Evolutionary conservation across 1,140 invertebrate genomes (phyloP).

Genomic region (Protaetia brevitarsis): DNA sequence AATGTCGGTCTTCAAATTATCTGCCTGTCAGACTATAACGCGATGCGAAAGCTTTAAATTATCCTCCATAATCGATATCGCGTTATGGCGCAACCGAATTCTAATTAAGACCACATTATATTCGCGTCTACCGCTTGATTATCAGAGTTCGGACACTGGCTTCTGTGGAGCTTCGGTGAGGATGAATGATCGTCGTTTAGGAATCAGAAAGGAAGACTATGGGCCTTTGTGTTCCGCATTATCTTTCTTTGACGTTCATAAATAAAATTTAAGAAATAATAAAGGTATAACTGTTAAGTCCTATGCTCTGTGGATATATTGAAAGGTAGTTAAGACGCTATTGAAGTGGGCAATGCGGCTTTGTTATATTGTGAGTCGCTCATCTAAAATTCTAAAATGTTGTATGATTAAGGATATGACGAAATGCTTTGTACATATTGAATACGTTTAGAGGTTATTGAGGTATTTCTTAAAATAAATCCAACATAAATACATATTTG

Average conservation of each 20-base stretch:
- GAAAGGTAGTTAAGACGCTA: not conserved
- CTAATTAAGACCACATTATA: slow-evolving; percentile 13
- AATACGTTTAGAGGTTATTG: no score
- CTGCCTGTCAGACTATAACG: not conserved
- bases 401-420: no score
- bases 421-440: no score
- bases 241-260: slow-evolving; percentile 2
- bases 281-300: not conserved
- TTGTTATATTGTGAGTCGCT: not conserved
- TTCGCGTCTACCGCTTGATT: slow-evolving; percentile 3
- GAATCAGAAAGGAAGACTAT: not conserved
- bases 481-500: no score
- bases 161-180: not conserved
- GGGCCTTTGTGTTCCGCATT: not conserved
- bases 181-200: slow-evolving; percentile 1
- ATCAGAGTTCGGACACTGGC: not conserved
- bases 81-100: slow-evolving; percentile 7
- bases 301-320: not conserved
- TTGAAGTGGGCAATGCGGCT: not conserved
- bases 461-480: no score
- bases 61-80: slow-evolving; percentile 6
- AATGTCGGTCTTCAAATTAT: not conserved
- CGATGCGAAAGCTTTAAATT: not conserved
- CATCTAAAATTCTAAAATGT: not conserved
- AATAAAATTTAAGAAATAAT: slow-evolving; percentile 17